Conservation (phyloP, 2,113 vertebrate species). For the Puntigrus tetrazona region DNA sequence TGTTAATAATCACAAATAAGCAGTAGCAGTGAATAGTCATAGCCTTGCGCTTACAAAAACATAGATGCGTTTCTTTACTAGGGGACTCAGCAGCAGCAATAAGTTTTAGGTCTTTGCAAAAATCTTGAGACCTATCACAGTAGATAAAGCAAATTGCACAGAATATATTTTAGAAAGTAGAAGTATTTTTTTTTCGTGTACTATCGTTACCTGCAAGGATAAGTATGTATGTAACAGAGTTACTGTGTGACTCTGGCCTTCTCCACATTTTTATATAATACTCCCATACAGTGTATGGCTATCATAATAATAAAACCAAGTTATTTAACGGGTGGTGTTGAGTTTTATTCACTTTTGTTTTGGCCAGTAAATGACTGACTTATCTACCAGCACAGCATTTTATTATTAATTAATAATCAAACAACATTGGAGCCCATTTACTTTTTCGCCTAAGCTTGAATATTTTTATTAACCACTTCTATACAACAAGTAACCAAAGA, state of each 20-base stretch:
- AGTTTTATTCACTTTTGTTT: background rate
- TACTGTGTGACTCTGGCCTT: constrained; percentile 25
- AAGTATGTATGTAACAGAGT: constrained; percentile 4
- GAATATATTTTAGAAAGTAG: background rate
- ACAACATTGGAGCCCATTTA: background rate
- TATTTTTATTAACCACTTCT: background rate
- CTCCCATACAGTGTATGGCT: constrained; percentile 44
- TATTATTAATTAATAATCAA: background rate
- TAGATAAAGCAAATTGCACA: background rate
- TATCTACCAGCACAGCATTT: no score
- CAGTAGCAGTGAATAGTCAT: background rate
- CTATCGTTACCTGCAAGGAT: background rate
- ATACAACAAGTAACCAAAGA: background rate
- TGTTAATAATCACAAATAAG: background rate
- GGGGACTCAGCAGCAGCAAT: background rate
- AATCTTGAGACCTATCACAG: background rate
- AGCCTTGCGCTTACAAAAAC: background rate
- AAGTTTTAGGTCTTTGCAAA: background rate
- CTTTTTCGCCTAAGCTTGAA: background rate
- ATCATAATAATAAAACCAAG: background rate
- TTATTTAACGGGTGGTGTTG: background rate
- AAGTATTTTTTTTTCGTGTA: background rate
- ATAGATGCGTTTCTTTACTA: background rate
- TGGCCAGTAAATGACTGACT: background rate
- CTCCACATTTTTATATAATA: constrained; percentile 16